A percentile compares a stretch with the other conserved stretches of the same genome.
These are phyloP conservation scores for Latrodectus geometricus DNA, from an alignment of 1,140 invertebrate species.

Conservation along the genomic window DNA sequence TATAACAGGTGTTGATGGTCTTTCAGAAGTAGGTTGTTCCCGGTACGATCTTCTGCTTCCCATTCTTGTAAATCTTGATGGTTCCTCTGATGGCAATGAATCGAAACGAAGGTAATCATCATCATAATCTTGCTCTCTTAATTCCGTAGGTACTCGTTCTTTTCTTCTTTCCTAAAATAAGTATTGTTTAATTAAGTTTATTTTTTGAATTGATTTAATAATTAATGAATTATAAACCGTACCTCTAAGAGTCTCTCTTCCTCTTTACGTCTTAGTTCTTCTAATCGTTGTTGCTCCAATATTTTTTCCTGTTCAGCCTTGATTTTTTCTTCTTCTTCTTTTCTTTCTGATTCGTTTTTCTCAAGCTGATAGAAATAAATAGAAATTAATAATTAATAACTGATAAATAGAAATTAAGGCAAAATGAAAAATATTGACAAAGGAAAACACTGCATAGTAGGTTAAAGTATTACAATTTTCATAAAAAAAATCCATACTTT, in stretches of 20 bases:
- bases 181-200: background rate
- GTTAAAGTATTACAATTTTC: too few relatives aligned
- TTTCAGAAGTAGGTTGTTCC: background rate
- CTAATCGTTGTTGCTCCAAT: constrained; percentile 37
- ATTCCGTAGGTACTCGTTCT: constrained; percentile 4
- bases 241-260: constrained; percentile 50
- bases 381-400: background rate
- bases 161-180: constrained; percentile 35
- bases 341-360: background rate
- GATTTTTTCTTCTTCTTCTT: constrained; percentile 19
- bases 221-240: background rate
- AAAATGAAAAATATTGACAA: background rate
- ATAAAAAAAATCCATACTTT: too few relatives aligned
- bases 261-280: constrained; percentile 40
- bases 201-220: background rate
- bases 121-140: background rate
- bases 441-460: background rate
- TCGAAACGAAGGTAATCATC: constrained; percentile 10
- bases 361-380: constrained; percentile 34
- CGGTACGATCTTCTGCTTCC: constrained; percentile 50
- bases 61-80: constrained; percentile 81
- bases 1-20: constrained; percentile 8
- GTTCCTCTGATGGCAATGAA: constrained; percentile 72
- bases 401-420: background rate
- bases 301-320: constrained; percentile 15